These are phyloP conservation scores for Drosophila kohkoa DNA, from an alignment of 1,140 invertebrate genomes.

Conservation along the genomic window DNA sequence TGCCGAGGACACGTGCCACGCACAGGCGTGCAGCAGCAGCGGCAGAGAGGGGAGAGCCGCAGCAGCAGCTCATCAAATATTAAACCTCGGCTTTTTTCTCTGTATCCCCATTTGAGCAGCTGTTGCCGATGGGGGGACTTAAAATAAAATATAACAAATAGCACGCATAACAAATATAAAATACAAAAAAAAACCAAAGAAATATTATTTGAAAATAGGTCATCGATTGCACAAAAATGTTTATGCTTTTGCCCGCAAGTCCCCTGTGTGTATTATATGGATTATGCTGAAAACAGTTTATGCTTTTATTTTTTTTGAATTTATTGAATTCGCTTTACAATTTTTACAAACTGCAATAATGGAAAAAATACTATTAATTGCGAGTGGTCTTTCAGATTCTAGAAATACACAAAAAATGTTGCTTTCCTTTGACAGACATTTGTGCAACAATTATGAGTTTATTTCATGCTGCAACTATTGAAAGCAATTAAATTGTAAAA, in stretches of 20 bases:
- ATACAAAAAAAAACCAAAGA: conserved; percentile 24
- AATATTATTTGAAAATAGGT: conserved; percentile 41
- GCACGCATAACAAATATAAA: conserved; percentile 44
- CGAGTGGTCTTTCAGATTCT: background rate
- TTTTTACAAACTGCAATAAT: background rate
- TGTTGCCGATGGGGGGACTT: conserved; percentile 34
- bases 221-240: conserved; percentile 33
- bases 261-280: conserved; percentile 13
- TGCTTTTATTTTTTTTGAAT: background rate
- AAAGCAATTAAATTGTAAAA: too few relatives aligned
- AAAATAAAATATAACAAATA: conserved; percentile 23
- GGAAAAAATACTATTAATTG: background rate
- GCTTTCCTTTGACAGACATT: conserved; percentile 1
- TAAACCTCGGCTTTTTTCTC: conserved; percentile 53
- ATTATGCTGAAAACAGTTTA: conserved; percentile 11
- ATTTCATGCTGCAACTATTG: background rate
- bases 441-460: background rate
- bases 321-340: background rate
- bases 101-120: conserved; percentile 51
- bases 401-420: background rate
- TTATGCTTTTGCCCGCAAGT: conserved; percentile 1
- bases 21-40: conserved; percentile 4
- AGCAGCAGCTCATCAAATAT: conserved; percentile 67
- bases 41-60: background rate
- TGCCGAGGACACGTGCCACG: conserved; percentile 46